Percentiles rank a stretch among this genome's conserved stretches.
Conservation (phyloP, 2,113 vertebrate species). For the Siphamia tubifer region DNA sequence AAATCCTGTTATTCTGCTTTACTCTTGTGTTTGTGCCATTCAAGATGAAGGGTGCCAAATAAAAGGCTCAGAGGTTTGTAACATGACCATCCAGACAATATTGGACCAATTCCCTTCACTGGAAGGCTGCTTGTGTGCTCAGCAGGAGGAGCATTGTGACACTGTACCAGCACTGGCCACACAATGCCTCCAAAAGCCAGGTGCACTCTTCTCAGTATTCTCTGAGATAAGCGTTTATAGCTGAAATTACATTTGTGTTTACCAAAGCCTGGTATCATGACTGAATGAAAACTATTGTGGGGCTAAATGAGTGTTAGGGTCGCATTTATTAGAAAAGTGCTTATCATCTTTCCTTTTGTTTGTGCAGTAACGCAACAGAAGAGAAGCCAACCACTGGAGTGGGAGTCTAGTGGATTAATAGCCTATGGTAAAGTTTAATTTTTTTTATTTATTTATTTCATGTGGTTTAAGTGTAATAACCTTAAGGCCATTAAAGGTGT, state of each 20-base stretch:
- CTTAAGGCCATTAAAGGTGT: too few species aligned
- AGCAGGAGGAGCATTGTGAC: slow-evolving; percentile 73
- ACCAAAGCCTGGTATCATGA: slow-evolving; percentile 18
- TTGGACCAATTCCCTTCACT: slow-evolving; percentile 74
- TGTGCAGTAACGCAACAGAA: slow-evolving; percentile 61
- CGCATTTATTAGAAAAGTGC: background rate
- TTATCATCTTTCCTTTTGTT: slow-evolving; percentile 44
- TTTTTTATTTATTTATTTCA: too few species aligned
- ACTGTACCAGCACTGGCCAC: slow-evolving; percentile 70
- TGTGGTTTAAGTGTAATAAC: too few species aligned
- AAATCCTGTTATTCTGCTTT: slow-evolving; percentile 57
- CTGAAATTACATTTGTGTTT: slow-evolving; percentile 53
- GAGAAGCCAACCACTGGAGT: slow-evolving; percentile 63
- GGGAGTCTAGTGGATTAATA: slow-evolving; percentile 78
- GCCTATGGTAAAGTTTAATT: slow-evolving; percentile 76
- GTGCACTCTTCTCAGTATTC: slow-evolving; percentile 70
- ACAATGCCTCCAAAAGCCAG: slow-evolving; percentile 77
- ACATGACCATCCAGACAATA: slow-evolving; percentile 77
- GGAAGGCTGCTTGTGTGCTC: slow-evolving; percentile 80
- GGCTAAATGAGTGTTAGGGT: background rate
- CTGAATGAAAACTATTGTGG: background rate
- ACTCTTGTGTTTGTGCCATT: slow-evolving; percentile 51
- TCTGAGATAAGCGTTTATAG: slow-evolving; percentile 12
- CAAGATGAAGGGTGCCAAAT: slow-evolving; percentile 82
- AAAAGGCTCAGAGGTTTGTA: slow-evolving; percentile 78